Evolutionary conservation across 2,797 vertebrate genomes (phyloP), one percentile per base, ranked within the genome.

Genomic region (Borostomias antarcticus): DNA sequence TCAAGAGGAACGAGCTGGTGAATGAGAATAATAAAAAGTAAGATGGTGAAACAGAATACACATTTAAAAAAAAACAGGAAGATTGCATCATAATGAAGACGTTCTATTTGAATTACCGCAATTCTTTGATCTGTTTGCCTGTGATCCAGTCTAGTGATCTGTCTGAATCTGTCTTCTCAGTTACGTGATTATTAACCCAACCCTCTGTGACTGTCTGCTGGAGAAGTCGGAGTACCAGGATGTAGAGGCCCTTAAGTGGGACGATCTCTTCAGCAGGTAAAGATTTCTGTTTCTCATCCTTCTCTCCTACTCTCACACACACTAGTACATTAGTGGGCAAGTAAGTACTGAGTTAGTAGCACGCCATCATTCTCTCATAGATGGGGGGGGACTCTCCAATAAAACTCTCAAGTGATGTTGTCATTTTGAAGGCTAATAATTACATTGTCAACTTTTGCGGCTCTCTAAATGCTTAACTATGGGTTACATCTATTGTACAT

Each of bases 191-290:
- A 89, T 99, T 79, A 91, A 95, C 77, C 94, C 95, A 0, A 66
- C 88, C 58, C 88, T 99, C 4, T 98, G 96, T 25, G 96, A 98
- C 89, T 98, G 96, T 82, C 78, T 99, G 71, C 78, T 99, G 80
- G 95, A 97, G 71, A 96, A 94, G 84, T 91, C 86, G 0, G 98
- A 99, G 32, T 95, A 95, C 75, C 91, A 96, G 58, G 89, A 93
- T n/a, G 63, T 98, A 26, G 75, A 77, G 66, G 82, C 73, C 75
- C 92, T 99, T 0, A 95, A 94, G 29, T 99, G 98, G 97, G 96
- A 99, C 53, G 93, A 93, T 45, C 94, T 99, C n/a, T 85, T 98
- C 48, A 92, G 89, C 92, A 96, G 96, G 97, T 99, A 88, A 80
- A 26, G 4, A 23, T 1, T 3, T 21, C 8, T 23, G 17, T 3